A percentile compares a stretch with the other conserved stretches of the same genome.
Evolutionary conservation across 2,797 vertebrate genomes (phyloP).

Genomic region (Sternotherus odoratus): DNA sequence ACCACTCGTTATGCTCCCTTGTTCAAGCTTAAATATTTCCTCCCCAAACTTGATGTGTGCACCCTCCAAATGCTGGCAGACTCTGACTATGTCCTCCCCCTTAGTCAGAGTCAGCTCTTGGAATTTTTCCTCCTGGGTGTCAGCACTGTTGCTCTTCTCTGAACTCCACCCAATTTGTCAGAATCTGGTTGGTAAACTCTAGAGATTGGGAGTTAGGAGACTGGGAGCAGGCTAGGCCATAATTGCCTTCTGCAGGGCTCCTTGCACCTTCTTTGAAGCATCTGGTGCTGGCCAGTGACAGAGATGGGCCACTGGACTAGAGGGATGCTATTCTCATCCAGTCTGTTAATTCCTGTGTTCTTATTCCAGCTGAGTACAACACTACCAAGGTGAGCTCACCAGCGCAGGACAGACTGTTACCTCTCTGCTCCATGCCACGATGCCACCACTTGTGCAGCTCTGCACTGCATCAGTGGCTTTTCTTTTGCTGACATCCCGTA

Average conservation of each 20-base stretch:
- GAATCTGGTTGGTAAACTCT: background rate
- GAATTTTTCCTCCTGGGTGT: background rate
- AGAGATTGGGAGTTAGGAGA: background rate
- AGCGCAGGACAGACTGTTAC: background rate
- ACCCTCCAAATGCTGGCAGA: background rate
- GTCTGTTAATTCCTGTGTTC: background rate
- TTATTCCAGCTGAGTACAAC: background rate
- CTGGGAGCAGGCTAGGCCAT: background rate
- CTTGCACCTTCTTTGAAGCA: background rate
- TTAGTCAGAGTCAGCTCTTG: background rate
- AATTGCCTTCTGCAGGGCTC: background rate
- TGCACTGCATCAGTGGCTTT: background rate
- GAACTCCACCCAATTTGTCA: background rate
- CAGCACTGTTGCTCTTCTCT: background rate
- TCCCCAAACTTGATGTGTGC: background rate
- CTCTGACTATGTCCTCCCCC: background rate
- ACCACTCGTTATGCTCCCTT: background rate
- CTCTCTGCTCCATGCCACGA: background rate
- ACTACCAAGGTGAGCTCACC: background rate
- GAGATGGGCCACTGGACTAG: background rate
- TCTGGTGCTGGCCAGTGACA: background rate
- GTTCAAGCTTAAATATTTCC: background rate
- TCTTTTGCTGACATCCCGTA: background rate
- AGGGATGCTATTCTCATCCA: background rate
- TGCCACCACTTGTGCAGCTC: background rate